Conservation (phyloP, 1,140 invertebrate species). For the Artemia franciscana region DNA sequence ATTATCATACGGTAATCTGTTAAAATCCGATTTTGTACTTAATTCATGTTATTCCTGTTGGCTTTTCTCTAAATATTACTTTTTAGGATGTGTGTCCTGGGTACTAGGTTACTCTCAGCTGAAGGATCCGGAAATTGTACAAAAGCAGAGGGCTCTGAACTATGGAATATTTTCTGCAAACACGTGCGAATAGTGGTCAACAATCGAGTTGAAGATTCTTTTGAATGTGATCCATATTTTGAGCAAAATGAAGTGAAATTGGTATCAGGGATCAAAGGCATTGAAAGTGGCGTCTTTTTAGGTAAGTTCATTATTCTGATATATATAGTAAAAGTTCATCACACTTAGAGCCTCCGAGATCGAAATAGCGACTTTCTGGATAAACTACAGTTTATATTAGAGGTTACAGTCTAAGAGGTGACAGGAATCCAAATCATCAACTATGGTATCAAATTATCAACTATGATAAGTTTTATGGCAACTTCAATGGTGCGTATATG, state of each 20-base stretch:
- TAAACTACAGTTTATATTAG: too few relatives aligned
- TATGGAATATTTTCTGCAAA: slow-evolving; percentile 40
- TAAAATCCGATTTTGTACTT: slow-evolving; percentile 8
- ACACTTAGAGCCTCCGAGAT: too few relatives aligned
- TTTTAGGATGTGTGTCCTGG: slow-evolving; percentile 74
- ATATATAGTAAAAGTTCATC: too few relatives aligned
- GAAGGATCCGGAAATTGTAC: slow-evolving; percentile 41
- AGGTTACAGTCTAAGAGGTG: too few relatives aligned
- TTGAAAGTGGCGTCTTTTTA: slow-evolving; percentile 47
- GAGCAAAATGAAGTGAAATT: slow-evolving; percentile 26
- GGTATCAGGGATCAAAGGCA: slow-evolving; percentile 44
- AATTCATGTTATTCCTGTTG: slow-evolving; percentile 7
- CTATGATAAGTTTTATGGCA: too few relatives aligned
- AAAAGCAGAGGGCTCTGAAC: slow-evolving; percentile 35
- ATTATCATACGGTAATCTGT: too few relatives aligned
- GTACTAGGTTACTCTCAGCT: slow-evolving; percentile 51
- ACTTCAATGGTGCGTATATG: too few relatives aligned
- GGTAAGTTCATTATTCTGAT: too few relatives aligned
- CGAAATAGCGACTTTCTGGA: too few relatives aligned
- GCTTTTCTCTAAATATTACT: too few relatives aligned
- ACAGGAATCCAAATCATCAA: too few relatives aligned
- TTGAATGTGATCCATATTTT: slow-evolving; percentile 54
- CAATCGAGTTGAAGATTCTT: neutral
- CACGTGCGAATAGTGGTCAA: slow-evolving; percentile 23
- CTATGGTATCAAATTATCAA: too few relatives aligned